Percentiles rank a stretch among this genome's conserved stretches.
phyloP scores from a whole-genome alignment of 2,797 vertebrate genomes.

The Pseudotriccus pelzelni region DNA sequence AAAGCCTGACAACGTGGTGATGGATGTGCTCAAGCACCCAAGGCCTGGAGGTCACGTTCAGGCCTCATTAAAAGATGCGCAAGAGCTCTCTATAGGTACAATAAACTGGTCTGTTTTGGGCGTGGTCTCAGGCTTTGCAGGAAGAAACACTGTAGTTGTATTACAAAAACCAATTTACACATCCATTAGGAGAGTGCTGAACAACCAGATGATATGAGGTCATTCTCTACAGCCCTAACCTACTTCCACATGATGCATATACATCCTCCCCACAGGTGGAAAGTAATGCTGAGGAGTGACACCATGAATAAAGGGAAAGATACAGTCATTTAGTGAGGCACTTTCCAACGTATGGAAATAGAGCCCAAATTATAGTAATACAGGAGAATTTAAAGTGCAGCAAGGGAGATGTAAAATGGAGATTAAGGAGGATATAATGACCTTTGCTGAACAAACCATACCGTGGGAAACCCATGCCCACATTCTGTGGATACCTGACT shows the following conservation, averaged over 20 bases:
- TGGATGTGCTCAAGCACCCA: neutral
- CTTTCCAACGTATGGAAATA: constrained; percentile 45
- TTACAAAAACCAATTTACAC: neutral
- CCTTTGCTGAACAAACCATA: constrained; percentile 36
- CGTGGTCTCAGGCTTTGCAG: neutral
- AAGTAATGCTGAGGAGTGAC: neutral
- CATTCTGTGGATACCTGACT: neutral
- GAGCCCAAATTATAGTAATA: constrained; percentile 40
- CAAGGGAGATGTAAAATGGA: constrained; percentile 62
- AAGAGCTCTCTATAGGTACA: neutral
- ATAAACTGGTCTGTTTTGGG: neutral
- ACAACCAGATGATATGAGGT: neutral
- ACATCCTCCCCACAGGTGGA: neutral
- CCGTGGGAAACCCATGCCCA: neutral
- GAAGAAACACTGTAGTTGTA: neutral
- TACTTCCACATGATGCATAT: neutral
- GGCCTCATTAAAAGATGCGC: neutral
- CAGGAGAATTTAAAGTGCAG: constrained; percentile 61
- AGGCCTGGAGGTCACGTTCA: neutral
- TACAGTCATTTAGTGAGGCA: neutral
- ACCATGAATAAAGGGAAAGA: neutral
- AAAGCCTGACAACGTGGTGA: neutral
- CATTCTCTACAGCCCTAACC: neutral
- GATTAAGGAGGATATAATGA: constrained; percentile 45
- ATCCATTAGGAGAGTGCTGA: neutral